These are phyloP conservation scores for Bos indicus DNA, from an alignment of 2,113 vertebrate genomes.

Conservation along the genomic window DNA sequence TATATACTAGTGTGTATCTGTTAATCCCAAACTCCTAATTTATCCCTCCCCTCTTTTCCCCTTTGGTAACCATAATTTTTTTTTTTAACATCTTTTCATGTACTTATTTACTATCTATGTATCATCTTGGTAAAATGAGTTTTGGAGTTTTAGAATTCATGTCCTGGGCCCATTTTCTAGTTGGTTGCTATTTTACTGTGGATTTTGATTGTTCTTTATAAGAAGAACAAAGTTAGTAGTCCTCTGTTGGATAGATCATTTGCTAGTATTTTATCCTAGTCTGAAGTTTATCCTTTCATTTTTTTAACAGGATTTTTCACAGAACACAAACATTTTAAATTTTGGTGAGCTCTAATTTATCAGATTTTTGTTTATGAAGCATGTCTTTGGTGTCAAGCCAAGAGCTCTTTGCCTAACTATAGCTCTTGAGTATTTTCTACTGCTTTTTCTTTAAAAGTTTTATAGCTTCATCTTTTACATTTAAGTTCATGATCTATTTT, in stretches of 20 bases:
- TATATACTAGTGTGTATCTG: neutral
- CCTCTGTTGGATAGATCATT: neutral
- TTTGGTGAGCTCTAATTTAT: neutral
- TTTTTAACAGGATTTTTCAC: neutral
- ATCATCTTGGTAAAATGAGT: neutral
- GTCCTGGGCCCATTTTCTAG: neutral
- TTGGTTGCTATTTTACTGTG: neutral
- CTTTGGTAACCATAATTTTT: neutral
- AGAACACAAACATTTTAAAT: neutral
- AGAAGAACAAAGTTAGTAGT: neutral
- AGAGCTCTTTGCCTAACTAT: neutral
- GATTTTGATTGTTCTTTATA: neutral
- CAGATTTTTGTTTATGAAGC: neutral
- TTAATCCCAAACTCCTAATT: neutral
- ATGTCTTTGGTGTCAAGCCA: neutral
- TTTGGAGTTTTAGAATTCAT: neutral
- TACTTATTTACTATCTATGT: neutral
- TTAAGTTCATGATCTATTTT: neutral
- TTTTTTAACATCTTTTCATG: neutral
- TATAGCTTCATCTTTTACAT: neutral
- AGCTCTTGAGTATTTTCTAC: neutral
- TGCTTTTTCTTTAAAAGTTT: neutral
- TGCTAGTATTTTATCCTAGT: neutral
- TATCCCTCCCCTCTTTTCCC: neutral
- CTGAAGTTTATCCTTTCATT: neutral